Base-by-base conservation (phyloP, 2,113 vertebrate genomes). In the Pelobates fuscus region DNA sequence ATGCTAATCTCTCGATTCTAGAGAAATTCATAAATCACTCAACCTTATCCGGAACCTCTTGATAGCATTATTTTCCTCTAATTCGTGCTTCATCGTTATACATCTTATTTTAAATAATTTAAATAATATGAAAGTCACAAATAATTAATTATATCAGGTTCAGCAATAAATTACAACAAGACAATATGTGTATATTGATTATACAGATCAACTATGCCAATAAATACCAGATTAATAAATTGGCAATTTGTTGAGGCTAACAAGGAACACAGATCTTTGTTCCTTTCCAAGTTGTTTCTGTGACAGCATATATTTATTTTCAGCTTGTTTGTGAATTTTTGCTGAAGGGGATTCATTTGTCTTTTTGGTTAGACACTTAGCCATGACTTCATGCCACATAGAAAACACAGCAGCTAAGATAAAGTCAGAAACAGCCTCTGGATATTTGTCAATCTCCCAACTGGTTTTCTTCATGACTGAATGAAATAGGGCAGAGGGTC, bases 331-430 rank as follows among this genome's bases (percentile, higher is more conserved):
- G 65, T 32, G 65, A 76, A 76, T 76, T 60, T 55, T 76, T 67
- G 73, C 73, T 76, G 55, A 49, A 68, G 73, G 73, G 64, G 41
- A 76, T 68, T 61, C 64, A 76, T 76, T 76, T 68, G 73, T 76
- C 73, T 67, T 68, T 21, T 68, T 68, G 62, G 73, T 32, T 62
- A 76, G 72, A 76, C 72, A 67, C 72, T 76, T 76, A 76, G 55
- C 64, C 73, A 76, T 68, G 73, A 76, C 64, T 76, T 76, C 64
- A 76, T 76, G 73, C 55, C 73, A 76, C 64, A 76, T 32, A 67
- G 52, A 76, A 66, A 76, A 67, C 64, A 61, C 55, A 61, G 64
- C 65, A 61, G 55, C 61, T 12, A 68, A 49, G 65, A 67, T 30
- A 66, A 61, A 76, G 44, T 58, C 55, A 61, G 43, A 76, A 76